Base-by-base conservation (phyloP, 2,113 vertebrate genomes). In the Amblyornis subalaris region DNA sequence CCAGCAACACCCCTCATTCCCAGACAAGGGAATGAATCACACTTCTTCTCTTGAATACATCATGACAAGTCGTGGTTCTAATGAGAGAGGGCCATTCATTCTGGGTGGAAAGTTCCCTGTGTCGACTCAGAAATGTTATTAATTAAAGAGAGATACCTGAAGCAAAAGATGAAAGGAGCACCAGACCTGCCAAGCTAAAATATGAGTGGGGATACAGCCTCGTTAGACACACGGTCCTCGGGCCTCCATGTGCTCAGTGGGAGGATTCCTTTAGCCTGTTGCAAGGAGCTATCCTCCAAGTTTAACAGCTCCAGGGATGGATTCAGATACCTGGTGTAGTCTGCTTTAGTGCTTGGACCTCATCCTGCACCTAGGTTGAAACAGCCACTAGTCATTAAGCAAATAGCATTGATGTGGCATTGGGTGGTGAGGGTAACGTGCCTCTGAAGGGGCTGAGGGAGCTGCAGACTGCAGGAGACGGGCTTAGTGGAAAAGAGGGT, bases 111-210 rank as follows among this genome's bases (percentile, higher is more conserved):
- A 97, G 97, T 97, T 98, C 97, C 96, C 97, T 97, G 97, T 97
- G 97, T 97, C 96, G 96, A 91, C 97, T 93, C 88, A 96, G 97
- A 96, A 96, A 98, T 97, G 97, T 96, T 97, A 97, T 98, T 98
- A 98, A 98, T 98, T 98, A 98, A 98, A 98, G 98, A 97, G 96
- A 98, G 96, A 96, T 97, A 98, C 97, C 97, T 98, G 97, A 98
- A 98, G 97, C 96, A 96, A 95, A 95, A 97, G 90, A 97, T 97
- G 96, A 96, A 97, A 91, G 96, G 87, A 90, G 93, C 96, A 71
- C 94, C 71, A 73, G 94, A 97, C 93, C 97, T 98, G 98, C 98
- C 97, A 97, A 81, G 96, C 97, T 98, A 97, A 98, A 97, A 96
- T 97, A 96, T 82, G 96, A 96, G 95, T 92, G 76, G 95, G 94